Base-by-base conservation (phyloP, 2,797 vertebrate species). In the Myotis myotis region DNA sequence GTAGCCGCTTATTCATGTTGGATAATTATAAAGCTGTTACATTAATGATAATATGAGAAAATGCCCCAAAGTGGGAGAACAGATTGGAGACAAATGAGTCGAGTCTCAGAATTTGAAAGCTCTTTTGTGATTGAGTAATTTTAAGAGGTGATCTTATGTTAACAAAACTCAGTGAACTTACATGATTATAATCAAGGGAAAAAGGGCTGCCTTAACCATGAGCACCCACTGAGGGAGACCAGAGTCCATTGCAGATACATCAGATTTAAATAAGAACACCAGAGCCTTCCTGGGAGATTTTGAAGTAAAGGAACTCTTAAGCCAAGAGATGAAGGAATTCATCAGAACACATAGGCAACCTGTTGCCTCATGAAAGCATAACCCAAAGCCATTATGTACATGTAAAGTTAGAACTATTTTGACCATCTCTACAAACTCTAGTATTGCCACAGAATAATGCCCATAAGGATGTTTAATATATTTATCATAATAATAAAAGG, bases 81-180 rank as follows among this genome's bases (percentile, higher is more conserved):
- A 80, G 75, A 30, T 2, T 86, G 49, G 76, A 84, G 19, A 20
- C 20, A 90, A 91, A 75, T 91, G 62, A 70, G 7, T 23, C 55
- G 15, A n/a, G 1, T 53, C 17, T 64, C 30, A 79, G 2, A 68
- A 72, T 70, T 66, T 53, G 47, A 80, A 8, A 53, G n/a, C 4
- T 91, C 22, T 74, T 51, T 55, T 62, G 30, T 53, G 64, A 74
- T 3, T 74, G 51, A 95, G n/a, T 36, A 76, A 66, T 66, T 92
- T 96, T 92, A 89, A 87, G 22, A 55, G 22, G 11, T 17, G 81
- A 25, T 74, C 68, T 68, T 68, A 49, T 55, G 57, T 74, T 88
- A 90, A 62, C 41, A 57, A 44, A 71, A 16, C 38, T 80, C 15
- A 0, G 11, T 83, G 30, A 72, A 84, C 47, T 81, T 68, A 60